Percentiles rank a stretch among this genome's conserved stretches.
phyloP scores from a whole-genome alignment of 2,888 invertebrate species.

The Apamea monoglypha region DNA sequence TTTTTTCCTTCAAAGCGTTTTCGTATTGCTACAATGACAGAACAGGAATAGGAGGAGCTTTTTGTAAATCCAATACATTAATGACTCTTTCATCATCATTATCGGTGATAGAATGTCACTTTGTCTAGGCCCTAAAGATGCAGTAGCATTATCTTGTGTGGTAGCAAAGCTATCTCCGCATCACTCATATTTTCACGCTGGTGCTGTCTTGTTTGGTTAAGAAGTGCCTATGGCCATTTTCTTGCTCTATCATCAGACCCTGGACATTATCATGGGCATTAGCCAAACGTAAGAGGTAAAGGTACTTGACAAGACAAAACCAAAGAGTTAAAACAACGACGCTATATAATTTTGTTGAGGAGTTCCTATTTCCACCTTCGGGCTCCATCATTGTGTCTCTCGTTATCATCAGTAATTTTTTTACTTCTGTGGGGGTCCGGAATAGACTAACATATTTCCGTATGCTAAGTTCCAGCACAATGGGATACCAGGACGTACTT shows the following conservation, averaged over 20 bases:
- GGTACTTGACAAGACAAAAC: background rate
- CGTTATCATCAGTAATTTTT: too few relatives aligned
- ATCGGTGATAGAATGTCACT: background rate
- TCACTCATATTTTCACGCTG: background rate
- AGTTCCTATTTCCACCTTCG: background rate
- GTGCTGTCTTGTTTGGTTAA: background rate
- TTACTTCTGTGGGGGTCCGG: too few relatives aligned
- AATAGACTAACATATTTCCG: too few relatives aligned
- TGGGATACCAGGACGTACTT: background rate
- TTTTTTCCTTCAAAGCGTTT: background rate
- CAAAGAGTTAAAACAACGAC: background rate
- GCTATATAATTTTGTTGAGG: background rate
- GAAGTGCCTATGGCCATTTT: too few relatives aligned
- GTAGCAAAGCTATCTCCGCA: background rate
- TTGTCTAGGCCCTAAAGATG: background rate
- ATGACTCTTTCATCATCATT: background rate
- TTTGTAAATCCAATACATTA: background rate
- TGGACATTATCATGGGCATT: background rate
- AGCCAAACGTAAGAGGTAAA: background rate
- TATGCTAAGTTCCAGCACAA: background rate
- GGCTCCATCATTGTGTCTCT: background rate
- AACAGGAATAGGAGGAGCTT: background rate
- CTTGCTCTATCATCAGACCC: background rate
- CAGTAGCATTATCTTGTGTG: background rate
- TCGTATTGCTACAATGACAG: background rate